Base-by-base conservation (phyloP, 2,113 vertebrate species). In the Pachypanchax playfairii region DNA sequence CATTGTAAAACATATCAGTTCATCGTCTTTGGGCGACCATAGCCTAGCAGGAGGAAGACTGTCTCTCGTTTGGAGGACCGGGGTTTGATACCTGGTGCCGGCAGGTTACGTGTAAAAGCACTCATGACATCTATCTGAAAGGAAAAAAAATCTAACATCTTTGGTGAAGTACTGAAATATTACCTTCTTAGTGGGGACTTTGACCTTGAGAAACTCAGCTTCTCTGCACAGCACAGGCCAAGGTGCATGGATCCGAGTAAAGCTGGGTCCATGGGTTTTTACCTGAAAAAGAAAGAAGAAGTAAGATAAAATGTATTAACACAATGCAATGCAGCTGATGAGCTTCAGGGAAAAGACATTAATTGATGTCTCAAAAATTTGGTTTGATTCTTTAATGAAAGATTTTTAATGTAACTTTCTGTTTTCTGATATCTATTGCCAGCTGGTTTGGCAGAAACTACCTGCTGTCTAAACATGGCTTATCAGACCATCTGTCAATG, bases 171-270 rank as follows among this genome's bases (percentile, higher is more conserved):
- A n/a, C n/a, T n/a, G 26, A 38, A 17, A 13, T 81, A 67, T 73
- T 67, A 98, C 97, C 91, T 94, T 96, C 89, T 97, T 99, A 33
- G 96, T 99, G 67, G 95, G 97, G 77, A 99, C 94, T 92, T 97
- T 99, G 75, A 99, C 95, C 91, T 97, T 99, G 68, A 98, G 93
- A 66, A 99, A 92, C 87, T 99, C 97, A 0, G 96, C 97, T 89
- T 99, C 97, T 83, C 97, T 90, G 87, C 94, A 95, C 70, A 99
- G 91, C 9, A 98, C 96, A 13, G 93, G 93, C 97, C 97, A 99
- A 1, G 97, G 95, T 0, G 96, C 97, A 0, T 99, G 97, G 48
- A 99, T 91, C 31, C 97, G 93, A 44, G 98, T 93, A 85, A 97
- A 99, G 83, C 91, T 88, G 42, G 92, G 82, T 17, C 96, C 95